These are phyloP conservation scores for Neelides folsomi DNA, from an alignment of 2,888 invertebrate genomes.

Conservation along the genomic window DNA sequence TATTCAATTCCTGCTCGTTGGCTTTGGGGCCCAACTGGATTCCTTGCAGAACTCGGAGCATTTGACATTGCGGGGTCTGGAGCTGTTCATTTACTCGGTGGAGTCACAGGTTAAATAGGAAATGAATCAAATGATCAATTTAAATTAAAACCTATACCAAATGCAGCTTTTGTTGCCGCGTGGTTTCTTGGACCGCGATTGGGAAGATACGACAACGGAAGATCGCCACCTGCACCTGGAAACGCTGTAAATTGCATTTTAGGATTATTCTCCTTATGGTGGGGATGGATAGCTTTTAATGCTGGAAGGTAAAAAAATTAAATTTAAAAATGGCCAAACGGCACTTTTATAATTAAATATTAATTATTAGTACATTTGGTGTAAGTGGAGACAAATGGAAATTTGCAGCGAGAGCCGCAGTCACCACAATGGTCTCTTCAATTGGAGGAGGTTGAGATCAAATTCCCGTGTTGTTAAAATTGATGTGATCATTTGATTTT, in stretches of 20 bases:
- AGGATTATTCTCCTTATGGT: conserved; percentile 82
- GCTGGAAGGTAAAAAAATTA: conserved; percentile 65
- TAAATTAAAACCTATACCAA: neutral
- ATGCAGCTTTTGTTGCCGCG: conserved; percentile 70
- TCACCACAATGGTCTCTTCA: conserved; percentile 77
- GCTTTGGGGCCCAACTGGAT: conserved; percentile 35
- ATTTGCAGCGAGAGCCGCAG: conserved; percentile 70
- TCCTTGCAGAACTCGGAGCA: conserved; percentile 36
- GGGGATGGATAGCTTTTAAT: conserved; percentile 94
- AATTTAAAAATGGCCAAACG: too few species aligned
- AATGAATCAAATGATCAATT: neutral
- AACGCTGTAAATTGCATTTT: conserved; percentile 57
- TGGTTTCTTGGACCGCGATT: conserved; percentile 45
- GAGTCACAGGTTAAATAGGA: conserved; percentile 34
- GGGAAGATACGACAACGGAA: conserved; percentile 36
- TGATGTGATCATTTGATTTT: too few species aligned
- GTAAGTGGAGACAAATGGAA: conserved; percentile 75
- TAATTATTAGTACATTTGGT: conserved; percentile 41
- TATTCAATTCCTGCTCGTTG: conserved; percentile 38
- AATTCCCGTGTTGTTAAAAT: too few species aligned
- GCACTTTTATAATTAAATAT: too few species aligned
- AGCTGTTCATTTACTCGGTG: conserved; percentile 39
- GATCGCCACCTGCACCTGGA: conserved; percentile 34
- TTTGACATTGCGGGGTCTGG: conserved; percentile 39
- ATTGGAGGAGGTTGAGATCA: conserved; percentile 60